phyloP scores from a whole-genome alignment of 2,888 invertebrate genomes.

The Drosophila bunnanda region DNA sequence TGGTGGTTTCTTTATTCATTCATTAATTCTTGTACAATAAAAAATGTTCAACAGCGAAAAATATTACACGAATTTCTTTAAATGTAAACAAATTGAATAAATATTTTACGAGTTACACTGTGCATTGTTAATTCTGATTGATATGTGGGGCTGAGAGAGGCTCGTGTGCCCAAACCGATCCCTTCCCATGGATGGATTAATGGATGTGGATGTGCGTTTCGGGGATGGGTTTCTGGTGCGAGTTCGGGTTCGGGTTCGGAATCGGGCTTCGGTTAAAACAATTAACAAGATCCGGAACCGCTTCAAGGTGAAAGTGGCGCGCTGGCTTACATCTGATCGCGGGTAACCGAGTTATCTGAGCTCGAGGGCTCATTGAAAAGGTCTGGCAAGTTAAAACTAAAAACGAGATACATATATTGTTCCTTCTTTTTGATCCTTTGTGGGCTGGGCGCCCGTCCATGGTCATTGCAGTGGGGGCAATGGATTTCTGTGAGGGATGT shows the following conservation, averaged over 20 bases:
- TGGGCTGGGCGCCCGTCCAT: conserved; percentile 8
- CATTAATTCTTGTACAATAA: conserved; percentile 68
- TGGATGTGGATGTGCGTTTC: conserved; percentile 6
- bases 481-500: conserved; percentile 22
- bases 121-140: conserved; percentile 37
- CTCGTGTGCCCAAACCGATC: conserved; percentile 6
- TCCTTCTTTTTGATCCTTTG: conserved; percentile 38
- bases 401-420: conserved; percentile 72
- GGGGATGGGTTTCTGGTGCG: conserved; percentile 28
- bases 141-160: conserved; percentile 15
- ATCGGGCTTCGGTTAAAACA: conserved; percentile 56
- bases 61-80: conserved; percentile 60
- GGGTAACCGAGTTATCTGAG: conserved; percentile 43
- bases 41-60: conserved; percentile 70
- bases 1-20: conserved; percentile 75
- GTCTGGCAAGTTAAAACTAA: conserved; percentile 82
- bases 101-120: conserved; percentile 64
- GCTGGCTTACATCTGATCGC: conserved; percentile 9
- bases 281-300: conserved; percentile 75
- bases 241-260: neutral
- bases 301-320: conserved; percentile 53
- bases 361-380: conserved; percentile 49
- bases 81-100: conserved; percentile 73
- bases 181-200: conserved; percentile 10
- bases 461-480: conserved; percentile 31